Percentiles rank a stretch among this genome's conserved stretches.
Evolutionary conservation across 1,140 invertebrate genomes (phyloP).

Genomic region (Drosophila kurseongensis): DNA sequence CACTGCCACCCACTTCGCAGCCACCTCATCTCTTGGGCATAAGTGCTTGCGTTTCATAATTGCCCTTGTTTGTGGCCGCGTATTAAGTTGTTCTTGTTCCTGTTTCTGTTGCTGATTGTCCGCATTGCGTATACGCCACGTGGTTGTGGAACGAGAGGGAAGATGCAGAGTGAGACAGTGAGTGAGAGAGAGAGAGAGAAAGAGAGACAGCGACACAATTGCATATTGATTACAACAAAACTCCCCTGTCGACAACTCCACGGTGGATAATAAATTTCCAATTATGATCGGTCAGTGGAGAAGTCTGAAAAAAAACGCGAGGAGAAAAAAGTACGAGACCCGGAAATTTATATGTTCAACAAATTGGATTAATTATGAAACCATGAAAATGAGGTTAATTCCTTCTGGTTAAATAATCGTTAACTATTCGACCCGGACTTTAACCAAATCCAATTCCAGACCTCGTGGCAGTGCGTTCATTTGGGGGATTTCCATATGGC

Average conservation of each 20-base stretch:
- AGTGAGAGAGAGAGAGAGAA: neutral
- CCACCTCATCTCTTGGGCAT: neutral
- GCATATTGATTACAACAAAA: slow-evolving; percentile 46
- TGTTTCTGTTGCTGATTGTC: slow-evolving; percentile 17
- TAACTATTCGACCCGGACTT: slow-evolving; percentile 45
- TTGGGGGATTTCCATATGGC: slow-evolving; percentile 30
- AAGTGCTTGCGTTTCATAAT: slow-evolving; percentile 44
- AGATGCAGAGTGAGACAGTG: neutral
- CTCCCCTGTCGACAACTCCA: slow-evolving; percentile 51
- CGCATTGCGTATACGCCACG: slow-evolving; percentile 52
- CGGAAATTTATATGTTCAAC: slow-evolving; percentile 57
- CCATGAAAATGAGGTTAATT: slow-evolving; percentile 80
- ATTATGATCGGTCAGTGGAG: slow-evolving; percentile 63
- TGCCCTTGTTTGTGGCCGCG: slow-evolving; percentile 37
- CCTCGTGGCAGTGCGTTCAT: neutral
- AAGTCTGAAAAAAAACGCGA: neutral
- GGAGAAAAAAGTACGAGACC: slow-evolving; percentile 5
- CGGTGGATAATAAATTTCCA: slow-evolving; percentile 78
- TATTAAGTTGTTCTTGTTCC: slow-evolving; percentile 45
- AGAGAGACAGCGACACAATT: slow-evolving; percentile 25
- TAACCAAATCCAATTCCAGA: slow-evolving; percentile 16
- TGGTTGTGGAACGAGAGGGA: neutral
- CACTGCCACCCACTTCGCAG: neutral
- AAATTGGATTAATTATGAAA: slow-evolving; percentile 83
- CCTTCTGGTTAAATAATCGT: slow-evolving; percentile 76